These are phyloP conservation scores for Bathynomus jamesi DNA, from an alignment of 1,140 invertebrate genomes.

Conservation along the genomic window DNA sequence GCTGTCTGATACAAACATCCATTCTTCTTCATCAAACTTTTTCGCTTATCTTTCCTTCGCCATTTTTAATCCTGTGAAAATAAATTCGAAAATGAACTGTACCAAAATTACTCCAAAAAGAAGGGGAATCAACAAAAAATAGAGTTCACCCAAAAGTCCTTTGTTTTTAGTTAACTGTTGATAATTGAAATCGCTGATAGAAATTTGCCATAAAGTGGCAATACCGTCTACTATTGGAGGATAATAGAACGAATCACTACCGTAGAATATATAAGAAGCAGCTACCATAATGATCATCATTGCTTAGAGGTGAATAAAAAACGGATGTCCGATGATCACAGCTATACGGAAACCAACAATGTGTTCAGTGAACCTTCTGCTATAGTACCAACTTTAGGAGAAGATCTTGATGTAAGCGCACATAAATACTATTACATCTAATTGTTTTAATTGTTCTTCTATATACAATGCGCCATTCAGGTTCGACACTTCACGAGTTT, in stretches of 20 bases:
- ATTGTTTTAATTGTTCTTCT: not conserved
- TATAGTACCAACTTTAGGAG: not conserved
- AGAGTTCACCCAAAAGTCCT: not conserved
- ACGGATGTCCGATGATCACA: not conserved
- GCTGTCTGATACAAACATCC: not conserved
- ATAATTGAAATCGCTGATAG: not conserved
- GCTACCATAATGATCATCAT: not conserved
- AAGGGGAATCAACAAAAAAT: not conserved
- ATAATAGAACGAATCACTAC: not conserved
- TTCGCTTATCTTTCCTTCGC: not conserved
- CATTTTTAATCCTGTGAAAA: not conserved
- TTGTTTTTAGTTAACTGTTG: not conserved
- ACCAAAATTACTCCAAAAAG: not conserved
- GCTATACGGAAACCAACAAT: not conserved
- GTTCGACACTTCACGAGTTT: not conserved
- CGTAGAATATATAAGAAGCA: not conserved
- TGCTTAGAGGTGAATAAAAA: not conserved
- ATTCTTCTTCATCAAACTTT: not conserved
- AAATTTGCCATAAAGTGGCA: not conserved
- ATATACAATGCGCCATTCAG: not conserved
- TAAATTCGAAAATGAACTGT: not conserved
- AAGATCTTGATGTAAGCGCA: not conserved
- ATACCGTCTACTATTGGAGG: not conserved
- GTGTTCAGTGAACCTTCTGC: not conserved
- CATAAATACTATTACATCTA: not conserved